Evolutionary conservation across 2,888 invertebrate species (phyloP).

Genomic region (Lasioglossum oenotherae): DNA sequence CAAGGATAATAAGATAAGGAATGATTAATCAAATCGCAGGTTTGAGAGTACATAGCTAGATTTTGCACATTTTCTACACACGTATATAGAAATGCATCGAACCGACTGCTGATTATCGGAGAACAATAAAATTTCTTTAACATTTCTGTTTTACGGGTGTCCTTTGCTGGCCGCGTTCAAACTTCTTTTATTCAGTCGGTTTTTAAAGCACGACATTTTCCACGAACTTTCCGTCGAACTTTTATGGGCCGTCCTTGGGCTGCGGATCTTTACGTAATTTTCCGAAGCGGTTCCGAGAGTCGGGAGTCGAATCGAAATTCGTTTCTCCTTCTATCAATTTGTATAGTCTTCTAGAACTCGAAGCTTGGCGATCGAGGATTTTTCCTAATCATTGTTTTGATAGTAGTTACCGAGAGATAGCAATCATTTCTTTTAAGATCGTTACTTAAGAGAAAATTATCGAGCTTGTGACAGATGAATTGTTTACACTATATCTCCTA

Average conservation of each 20-base stretch:
- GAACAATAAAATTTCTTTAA: conserved; percentile 3
- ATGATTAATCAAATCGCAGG: conserved; percentile 45
- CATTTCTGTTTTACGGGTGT: conserved; percentile 34
- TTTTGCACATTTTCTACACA: conserved; percentile 49
- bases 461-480: not conserved
- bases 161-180: not conserved
- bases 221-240: not conserved
- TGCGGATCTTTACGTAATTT: not conserved
- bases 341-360: not conserved
- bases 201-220: not conserved
- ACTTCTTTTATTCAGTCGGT: not conserved
- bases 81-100: not conserved
- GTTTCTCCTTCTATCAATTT: not conserved
- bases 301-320: not conserved
- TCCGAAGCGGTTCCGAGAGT: not conserved
- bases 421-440: not conserved
- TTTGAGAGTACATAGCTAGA: conserved; percentile 35
- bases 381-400: not conserved
- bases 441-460: not conserved
- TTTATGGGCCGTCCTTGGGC: not conserved
- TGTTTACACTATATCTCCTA: too few relatives aligned
- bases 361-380: not conserved
- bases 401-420: not conserved
- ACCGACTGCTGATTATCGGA: conserved; percentile 6
- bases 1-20: conserved; percentile 64